Evolutionary conservation across 2,113 vertebrate genomes (phyloP).

Genomic region (Callaeas wilsoni): DNA sequence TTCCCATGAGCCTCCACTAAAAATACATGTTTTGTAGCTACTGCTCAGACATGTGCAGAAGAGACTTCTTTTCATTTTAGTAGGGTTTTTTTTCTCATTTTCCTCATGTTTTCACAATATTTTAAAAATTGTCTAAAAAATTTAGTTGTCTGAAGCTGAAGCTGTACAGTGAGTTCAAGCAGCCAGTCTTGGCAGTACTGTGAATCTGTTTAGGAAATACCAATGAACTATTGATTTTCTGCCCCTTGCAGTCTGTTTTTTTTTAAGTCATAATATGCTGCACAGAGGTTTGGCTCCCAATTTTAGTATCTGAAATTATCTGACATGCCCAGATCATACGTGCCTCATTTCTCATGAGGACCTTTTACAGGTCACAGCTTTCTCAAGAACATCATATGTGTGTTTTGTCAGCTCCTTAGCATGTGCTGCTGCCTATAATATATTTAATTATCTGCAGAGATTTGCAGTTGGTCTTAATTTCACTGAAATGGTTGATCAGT

Average conservation of each 20-base stretch:
- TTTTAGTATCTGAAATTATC: not conserved
- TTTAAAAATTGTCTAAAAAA: not conserved
- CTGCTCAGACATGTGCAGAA: not conserved
- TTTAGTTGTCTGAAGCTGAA: not conserved
- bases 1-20: not conserved
- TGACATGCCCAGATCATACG: not conserved
- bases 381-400: not conserved
- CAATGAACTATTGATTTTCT: not conserved
- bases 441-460: not conserved
- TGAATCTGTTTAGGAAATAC: not conserved
- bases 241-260: not conserved
- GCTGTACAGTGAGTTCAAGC: not conserved
- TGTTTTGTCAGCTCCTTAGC: not conserved
- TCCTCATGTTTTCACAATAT: not conserved
- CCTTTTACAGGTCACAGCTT: not conserved
- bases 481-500: constrained; percentile 3
- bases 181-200: not conserved
- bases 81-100: not conserved
- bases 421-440: not conserved
- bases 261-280: not conserved
- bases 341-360: not conserved
- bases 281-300: not conserved
- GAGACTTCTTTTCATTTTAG: not conserved
- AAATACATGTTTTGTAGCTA: not conserved
- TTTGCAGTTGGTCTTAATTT: not conserved